Base-by-base conservation (phyloP, 2,888 invertebrate species). In the Heliconius charithonia region DNA sequence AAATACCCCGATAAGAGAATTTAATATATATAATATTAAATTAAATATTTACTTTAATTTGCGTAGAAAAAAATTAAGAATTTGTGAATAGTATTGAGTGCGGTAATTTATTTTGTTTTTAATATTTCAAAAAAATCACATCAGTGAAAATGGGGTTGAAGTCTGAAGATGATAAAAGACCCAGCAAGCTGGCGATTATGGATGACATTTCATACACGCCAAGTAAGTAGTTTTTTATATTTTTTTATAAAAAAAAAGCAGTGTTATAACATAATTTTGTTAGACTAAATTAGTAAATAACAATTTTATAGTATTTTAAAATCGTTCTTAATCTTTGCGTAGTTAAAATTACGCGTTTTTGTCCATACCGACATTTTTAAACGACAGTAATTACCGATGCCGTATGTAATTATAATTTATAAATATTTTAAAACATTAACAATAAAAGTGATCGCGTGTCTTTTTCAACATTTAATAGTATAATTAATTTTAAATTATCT, bases 111-210 rank as follows among this genome's bases (percentile, higher is more conserved):
- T 83, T 81, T 76, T 85, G 85, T 85, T 80, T 84, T 83, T 82
- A 85, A 84, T 83, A 86, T 84, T 83, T 81, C 85, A 85, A 32
- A 66, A 16, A 12, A 67, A 25, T 69, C n/a, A 19, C 41, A 84
- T 80, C 87, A 87, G 93, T 93, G 92, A 92, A 88, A 89, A 95
- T 95, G 95, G 95, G 95, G 87, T 90, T 95, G 86, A 95, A 90
- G 84, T 86, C 89, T 76, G 95, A 94, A 83, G 95, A 94, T 85
- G 92, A 93, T 83, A 94, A 93, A 84, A 87, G 92, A 86, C 94
- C 95, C 63, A 95, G 95, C 89, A 95, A 95, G 85, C 84, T 95
- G 89, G 94, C 94, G 82, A 95, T 95, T 84, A 94, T 95, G 93
- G 95, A 95, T 86, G 94, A 94, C 69, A 83, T 86, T 74, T 89